Conservation (phyloP, 2,113 vertebrate genomes). For the Clupea harengus region DNA sequence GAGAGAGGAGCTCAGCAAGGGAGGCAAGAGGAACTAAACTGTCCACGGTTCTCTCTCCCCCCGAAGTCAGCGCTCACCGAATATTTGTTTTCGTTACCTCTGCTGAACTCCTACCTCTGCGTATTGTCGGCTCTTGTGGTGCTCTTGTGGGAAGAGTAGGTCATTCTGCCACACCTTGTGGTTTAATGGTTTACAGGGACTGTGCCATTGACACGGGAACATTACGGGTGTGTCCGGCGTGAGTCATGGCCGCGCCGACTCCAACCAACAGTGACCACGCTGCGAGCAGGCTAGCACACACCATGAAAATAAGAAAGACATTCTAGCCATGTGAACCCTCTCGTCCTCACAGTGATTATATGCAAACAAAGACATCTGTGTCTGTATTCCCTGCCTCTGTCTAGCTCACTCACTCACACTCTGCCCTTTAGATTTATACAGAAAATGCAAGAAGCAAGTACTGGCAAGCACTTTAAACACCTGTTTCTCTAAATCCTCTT, state of each 20-base stretch:
- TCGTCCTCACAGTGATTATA: not conserved
- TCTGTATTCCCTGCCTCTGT: not conserved
- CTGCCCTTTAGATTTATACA: not conserved
- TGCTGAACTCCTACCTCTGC: not conserved
- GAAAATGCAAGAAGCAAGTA: conserved; percentile 16
- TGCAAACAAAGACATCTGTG: not conserved
- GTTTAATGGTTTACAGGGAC: conserved; percentile 6
- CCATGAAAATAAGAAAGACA: not conserved
- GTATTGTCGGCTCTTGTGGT: not conserved
- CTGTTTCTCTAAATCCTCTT: conserved; percentile 20
- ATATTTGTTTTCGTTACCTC: not conserved
- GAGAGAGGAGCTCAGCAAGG: not conserved
- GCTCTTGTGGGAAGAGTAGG: not conserved
- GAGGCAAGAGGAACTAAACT: not conserved
- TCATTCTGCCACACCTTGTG: conserved; percentile 5
- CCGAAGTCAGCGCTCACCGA: not conserved
- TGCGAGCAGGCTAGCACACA: not conserved
- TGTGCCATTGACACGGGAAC: not conserved
- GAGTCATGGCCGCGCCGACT: not conserved
- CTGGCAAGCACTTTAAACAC: conserved; percentile 18
- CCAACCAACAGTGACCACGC: not conserved
- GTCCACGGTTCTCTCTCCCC: not conserved
- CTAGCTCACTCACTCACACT: not conserved
- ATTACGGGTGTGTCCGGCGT: not conserved
- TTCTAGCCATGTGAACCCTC: not conserved